phyloP scores from a whole-genome alignment of 2,888 invertebrate genomes.

The Microctonus aethiopoides region DNA sequence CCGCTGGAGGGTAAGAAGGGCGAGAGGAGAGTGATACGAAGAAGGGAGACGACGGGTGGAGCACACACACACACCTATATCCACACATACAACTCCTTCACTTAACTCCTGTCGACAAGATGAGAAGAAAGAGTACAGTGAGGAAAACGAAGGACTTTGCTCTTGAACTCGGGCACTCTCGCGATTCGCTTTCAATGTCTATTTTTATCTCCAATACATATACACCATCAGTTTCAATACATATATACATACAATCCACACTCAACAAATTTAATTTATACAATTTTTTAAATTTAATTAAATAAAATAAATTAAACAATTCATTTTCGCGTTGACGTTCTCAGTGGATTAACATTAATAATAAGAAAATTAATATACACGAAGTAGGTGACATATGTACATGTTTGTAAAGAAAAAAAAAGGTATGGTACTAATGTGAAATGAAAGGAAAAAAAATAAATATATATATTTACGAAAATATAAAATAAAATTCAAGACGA shows the following conservation, averaged over 20 bases:
- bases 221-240: background rate
- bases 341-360: no score
- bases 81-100: slow-evolving; percentile 37
- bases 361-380: slow-evolving; percentile 4
- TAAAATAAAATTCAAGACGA: slow-evolving; percentile 42
- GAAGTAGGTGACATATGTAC: no score
- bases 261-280: background rate
- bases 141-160: slow-evolving; percentile 53
- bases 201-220: slow-evolving; percentile 49
- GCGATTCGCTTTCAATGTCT: slow-evolving; percentile 62
- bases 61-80: slow-evolving; percentile 2
- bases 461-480: no score
- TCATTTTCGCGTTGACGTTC: background rate
- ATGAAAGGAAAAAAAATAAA: background rate
- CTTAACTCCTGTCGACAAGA: slow-evolving; percentile 40
- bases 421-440: background rate
- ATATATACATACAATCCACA: background rate
- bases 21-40: slow-evolving; percentile 19
- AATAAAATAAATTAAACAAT: background rate
- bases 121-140: background rate
- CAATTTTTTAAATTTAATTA: background rate
- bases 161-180: slow-evolving; percentile 55
- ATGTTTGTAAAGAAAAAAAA: no score
- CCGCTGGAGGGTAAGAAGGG: slow-evolving; percentile 25
- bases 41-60: background rate